These are phyloP conservation scores for Serrognathus titanus DNA, from an alignment of 2,888 invertebrate species.

Conservation along the genomic window DNA sequence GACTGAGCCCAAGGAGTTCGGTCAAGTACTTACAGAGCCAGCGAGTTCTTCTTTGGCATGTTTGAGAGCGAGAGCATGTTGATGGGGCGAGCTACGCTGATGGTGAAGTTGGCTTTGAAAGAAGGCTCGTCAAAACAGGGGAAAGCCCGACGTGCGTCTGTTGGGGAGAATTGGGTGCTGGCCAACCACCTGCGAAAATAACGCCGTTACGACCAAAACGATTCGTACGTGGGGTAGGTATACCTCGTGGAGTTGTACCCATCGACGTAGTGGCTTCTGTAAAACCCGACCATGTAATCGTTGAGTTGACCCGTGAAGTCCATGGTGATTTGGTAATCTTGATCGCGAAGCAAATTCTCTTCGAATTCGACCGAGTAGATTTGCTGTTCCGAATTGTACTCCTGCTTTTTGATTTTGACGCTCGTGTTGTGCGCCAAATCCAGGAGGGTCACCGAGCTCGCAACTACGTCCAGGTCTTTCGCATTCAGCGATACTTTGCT, in stretches of 20 bases:
- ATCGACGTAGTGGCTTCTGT: slow-evolving; percentile 52
- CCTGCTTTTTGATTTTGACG: slow-evolving; percentile 42
- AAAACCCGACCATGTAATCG: slow-evolving; percentile 58
- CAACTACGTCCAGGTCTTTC: slow-evolving; percentile 47
- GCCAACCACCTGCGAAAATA: slow-evolving; percentile 63
- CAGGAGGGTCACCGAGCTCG: slow-evolving; percentile 39
- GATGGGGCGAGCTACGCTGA: slow-evolving; percentile 60
- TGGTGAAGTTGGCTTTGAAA: slow-evolving; percentile 72
- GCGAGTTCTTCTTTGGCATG: slow-evolving; percentile 56
- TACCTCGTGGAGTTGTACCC: slow-evolving; percentile 26
- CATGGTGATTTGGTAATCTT: slow-evolving; percentile 50
- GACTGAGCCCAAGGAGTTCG: background rate
- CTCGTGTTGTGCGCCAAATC: slow-evolving; percentile 28
- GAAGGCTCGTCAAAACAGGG: slow-evolving; percentile 86
- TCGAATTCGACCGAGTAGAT: slow-evolving; percentile 44
- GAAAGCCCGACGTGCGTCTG: slow-evolving; percentile 76
- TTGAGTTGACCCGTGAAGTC: slow-evolving; percentile 55
- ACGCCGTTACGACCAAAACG: background rate
- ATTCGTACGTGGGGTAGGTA: background rate
- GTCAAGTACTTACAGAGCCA: slow-evolving; percentile 32
- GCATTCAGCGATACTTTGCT: slow-evolving; percentile 49
- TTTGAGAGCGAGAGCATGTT: slow-evolving; percentile 60
- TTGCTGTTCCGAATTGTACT: slow-evolving; percentile 39
- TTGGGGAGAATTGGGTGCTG: slow-evolving; percentile 77
- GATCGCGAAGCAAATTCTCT: slow-evolving; percentile 39